These are phyloP conservation scores for Myopa testacea DNA, from an alignment of 2,888 invertebrate genomes.

Conservation along the genomic window DNA sequence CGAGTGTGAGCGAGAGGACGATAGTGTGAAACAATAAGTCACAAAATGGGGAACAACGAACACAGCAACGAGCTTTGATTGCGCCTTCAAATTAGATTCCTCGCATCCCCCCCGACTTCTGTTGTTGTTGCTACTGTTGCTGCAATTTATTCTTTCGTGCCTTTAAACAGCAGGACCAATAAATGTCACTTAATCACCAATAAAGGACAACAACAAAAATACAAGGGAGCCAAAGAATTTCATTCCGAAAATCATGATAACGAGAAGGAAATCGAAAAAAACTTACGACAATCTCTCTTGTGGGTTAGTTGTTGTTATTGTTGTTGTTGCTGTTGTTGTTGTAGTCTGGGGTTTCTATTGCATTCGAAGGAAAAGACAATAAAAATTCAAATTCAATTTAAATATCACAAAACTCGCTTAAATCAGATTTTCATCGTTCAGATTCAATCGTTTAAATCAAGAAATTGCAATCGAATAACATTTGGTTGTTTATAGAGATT, in stretches of 20 bases:
- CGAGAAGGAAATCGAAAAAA: not conserved
- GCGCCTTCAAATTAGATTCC: not conserved
- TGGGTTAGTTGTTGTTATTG: too few relatives aligned
- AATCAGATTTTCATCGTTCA: not conserved
- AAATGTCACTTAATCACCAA: constrained; percentile 69
- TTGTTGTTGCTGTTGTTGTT: too few relatives aligned
- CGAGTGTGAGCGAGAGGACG: not conserved
- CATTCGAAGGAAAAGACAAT: not conserved
- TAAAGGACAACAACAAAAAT: constrained; percentile 45
- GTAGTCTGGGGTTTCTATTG: not conserved
- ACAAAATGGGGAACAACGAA: not conserved
- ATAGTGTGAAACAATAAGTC: not conserved
- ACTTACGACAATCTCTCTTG: not conserved
- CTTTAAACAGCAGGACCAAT: constrained; percentile 64
- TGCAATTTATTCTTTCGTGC: not conserved
- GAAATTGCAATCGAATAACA: too few relatives aligned
- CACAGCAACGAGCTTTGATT: not conserved
- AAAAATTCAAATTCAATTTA: too few relatives aligned
- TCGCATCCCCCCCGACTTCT: not conserved
- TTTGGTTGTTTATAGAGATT: not conserved
- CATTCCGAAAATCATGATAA: not conserved
- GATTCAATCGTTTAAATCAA: not conserved
- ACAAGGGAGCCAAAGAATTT: not conserved
- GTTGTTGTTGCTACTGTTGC: not conserved
- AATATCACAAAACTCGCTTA: not conserved